Base-by-base conservation (phyloP, 2,888 invertebrate genomes). In the Drosophila mimica region DNA sequence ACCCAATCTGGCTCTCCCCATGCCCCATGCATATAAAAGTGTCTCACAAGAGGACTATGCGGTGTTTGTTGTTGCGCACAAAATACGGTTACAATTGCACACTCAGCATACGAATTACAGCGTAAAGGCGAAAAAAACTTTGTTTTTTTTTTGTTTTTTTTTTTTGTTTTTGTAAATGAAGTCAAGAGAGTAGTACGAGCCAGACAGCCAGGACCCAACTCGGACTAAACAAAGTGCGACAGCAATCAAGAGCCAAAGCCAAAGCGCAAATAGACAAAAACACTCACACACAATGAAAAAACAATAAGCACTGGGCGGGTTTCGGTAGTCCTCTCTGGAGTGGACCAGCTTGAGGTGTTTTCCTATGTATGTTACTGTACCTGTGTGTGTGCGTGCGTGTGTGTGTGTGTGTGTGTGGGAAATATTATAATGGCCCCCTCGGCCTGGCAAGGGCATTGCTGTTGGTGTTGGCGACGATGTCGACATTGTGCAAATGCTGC, bases 61-160 rank as follows among this genome's bases (percentile, higher is more conserved):
- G 68, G 53, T 56, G 64, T 69, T 72, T 64, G 78, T 74, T 66
- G 58, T 58, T 78, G 69, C 43, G 68, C 66, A 82, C 73, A 83
- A 88, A 82, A 89, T 87, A 87, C 89, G 77, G 85, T 68, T 81
- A 83, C 87, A 84, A 89, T 87, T 89, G 87, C 88, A 89, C 84
- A 89, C 86, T 87, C 84, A 82, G 84, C 89, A 89, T 89, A 87
- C 87, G 83, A 89, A 87, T 89, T 89, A 87, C 87, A 83, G 83
- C 83, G 89, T 86, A 87, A 85, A 85, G 83, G 83, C 85, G 82
- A 77, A 85, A 88, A 53, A 6, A 48, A 38, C 17, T 28, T 6
- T 9, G 15, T 3, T 52, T 33, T 33, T 20, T 13, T 25, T 9
- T 7, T 0, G 5, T 9, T 33, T 31, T 3, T 20, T 33, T 58